Conservation (phyloP, 2,797 vertebrate species). For the Acrossocheilus wenchowensis region DNA sequence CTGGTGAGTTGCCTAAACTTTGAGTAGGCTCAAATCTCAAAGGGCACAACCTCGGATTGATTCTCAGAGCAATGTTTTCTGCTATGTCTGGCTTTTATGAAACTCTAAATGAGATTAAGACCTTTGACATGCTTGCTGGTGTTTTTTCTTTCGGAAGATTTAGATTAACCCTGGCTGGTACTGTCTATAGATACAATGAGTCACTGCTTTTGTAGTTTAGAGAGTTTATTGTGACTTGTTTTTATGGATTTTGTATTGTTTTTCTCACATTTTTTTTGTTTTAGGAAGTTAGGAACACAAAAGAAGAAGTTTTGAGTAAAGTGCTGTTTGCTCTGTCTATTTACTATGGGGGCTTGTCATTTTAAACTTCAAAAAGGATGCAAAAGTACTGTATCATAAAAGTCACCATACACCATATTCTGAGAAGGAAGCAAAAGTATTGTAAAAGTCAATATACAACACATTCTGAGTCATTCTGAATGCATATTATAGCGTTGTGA, state of each 20-base stretch:
- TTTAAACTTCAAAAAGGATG: background rate
- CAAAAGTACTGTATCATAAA: background rate
- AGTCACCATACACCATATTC: background rate
- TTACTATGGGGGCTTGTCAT: background rate
- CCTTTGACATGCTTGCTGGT: conserved; percentile 32
- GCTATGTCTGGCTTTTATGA: conserved; percentile 27
- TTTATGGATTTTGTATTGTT: background rate
- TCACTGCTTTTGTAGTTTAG: background rate
- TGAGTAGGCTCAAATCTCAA: conserved; percentile 13
- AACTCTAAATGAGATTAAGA: conserved; percentile 20
- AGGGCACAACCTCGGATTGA: background rate
- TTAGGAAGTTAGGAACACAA: background rate
- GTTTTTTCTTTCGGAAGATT: background rate
- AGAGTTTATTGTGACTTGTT: background rate
- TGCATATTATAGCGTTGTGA: background rate
- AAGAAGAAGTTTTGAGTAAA: background rate
- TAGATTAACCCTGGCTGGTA: background rate
- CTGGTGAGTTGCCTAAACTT: background rate
- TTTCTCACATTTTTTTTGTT: background rate
- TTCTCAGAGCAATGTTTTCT: conserved; percentile 28
- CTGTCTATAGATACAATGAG: background rate
- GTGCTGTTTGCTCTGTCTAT: background rate
- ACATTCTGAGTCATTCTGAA: background rate
- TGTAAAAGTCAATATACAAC: background rate
- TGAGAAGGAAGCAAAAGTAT: background rate